Base-by-base conservation (phyloP, 2,888 invertebrate genomes). In the Tetrapedia diversipes region DNA sequence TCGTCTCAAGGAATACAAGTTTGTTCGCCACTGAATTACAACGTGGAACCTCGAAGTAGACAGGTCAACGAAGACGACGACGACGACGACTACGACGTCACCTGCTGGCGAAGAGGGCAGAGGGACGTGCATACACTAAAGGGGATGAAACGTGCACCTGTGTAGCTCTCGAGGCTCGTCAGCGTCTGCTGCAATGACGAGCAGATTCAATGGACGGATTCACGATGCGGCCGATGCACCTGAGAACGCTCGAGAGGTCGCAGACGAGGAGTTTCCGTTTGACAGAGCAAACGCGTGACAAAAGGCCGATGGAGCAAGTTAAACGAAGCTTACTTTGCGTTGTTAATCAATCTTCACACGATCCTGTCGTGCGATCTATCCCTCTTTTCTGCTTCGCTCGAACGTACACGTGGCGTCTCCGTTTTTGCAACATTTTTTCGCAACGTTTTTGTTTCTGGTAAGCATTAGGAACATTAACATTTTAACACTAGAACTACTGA, bases 181-280 rank as follows among this genome's bases (percentile, higher is more conserved):
- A 70, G 51, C 59, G 69, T 45, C 60, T 49, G 49, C 37, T 56
- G 60, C 66, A 49, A 73, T 41, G 75, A 66, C 73, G 75, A 53
- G 39, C 54, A 11, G 65, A 66, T 76, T 73, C 51, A 66, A 73
- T 37, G 61, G 75, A 66, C 39, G 61, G 61, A 51, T 57, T 57
- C 51, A 45, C 45, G 19, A 41, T 19, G 24, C 43, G 57, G 54
- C 41, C 34, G 19, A 59, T 45, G 45, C 59, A 49, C 49, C 67
- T 59, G 49, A 57, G 67, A 49, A 67, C 59, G 49, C 37, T 67
- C 49, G 67, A 59, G 59, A 49, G 59, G 7, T 49, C n/a, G n/a
- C 37, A 59, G 67, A 67, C 67, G 49, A 59, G 67, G 59, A 67
- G 59, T 72, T 68, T 60, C 60, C 68, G 60, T 72, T 60, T 39